Base-by-base conservation (phyloP, 2,113 vertebrate species). In the Lepisosteus oculatus region DNA sequence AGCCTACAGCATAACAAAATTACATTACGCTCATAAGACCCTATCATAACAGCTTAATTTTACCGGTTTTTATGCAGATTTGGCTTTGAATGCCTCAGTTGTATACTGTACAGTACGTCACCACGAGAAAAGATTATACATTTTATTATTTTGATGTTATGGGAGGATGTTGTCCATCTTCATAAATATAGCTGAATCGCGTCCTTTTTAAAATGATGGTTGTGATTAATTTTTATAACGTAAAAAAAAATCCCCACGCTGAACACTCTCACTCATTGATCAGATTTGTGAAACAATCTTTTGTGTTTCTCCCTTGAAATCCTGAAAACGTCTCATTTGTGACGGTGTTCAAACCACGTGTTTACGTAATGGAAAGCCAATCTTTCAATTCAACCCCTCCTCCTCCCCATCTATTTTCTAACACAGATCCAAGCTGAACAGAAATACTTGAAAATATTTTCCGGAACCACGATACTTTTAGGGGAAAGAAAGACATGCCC, bases 311-410 rank as follows among this genome's bases (percentile, higher is more conserved):
- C 78, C 78, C 77, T 70, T 8, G 76, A 68, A 79, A 70, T 73
- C 74, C 79, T 71, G 71, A 77, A 81, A 76, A 90, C 92, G 85
- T 90, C 89, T 82, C 82, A 80, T 88, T 90, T 90, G 88, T 92
- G 93, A 92, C 92, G 90, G 89, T 82, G 87, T 82, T 87, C 85
- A 90, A 92, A 87, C 88, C 95, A 96, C 95, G 94, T 97, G 94
- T 93, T 90, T 90, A 94, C 92, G 93, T 95, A 93, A 95, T 86
- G 92, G 93, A 90, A 91, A 90, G 88, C 83, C 93, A 93, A 88
- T 90, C 86, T 93, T 92, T 91, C 88, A 88, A 84, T 93, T 85
- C 85, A 89, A 92, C 89, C 92, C 91, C 93, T 93, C 93, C 95
- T 85, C 88, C 86, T 90, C 88, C 86, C 83, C 29, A 72, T 85